A percentile compares a stretch with the other conserved stretches of the same genome.
These are phyloP conservation scores for Troglohyphantes excavatus DNA, from an alignment of 2,888 invertebrate genomes.

Conservation along the genomic window DNA sequence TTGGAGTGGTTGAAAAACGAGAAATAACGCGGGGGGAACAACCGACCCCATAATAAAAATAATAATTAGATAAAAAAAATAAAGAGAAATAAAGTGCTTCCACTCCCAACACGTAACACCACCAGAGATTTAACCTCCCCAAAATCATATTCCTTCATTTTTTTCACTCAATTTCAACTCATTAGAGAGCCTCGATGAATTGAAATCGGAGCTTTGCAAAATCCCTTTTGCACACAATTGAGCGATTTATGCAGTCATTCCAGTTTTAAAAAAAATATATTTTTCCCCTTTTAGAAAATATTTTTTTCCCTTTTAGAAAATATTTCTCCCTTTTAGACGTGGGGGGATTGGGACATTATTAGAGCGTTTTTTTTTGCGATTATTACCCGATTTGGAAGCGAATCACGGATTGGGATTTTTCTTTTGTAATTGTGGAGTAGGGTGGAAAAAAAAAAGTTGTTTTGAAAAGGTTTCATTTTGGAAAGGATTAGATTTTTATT, in stretches of 20 bases:
- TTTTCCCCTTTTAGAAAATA: not conserved
- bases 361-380: slow-evolving; percentile 6
- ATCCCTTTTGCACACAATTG: not conserved
- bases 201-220: slow-evolving; percentile 23
- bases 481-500: too few relatives aligned
- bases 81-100: not conserved
- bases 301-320: not conserved
- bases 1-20: not conserved
- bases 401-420: not conserved
- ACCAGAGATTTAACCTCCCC: slow-evolving; percentile 30
- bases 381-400: slow-evolving; percentile 25
- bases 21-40: slow-evolving; percentile 9
- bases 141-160: slow-evolving; percentile 37
- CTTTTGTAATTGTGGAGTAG: too few relatives aligned
- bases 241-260: not conserved
- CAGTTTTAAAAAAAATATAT: not conserved
- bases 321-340: too few relatives aligned
- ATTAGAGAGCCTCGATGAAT: slow-evolving; percentile 61
- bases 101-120: not conserved
- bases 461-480: too few relatives aligned
- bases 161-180: slow-evolving; percentile 54
- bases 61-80: slow-evolving; percentile 12
- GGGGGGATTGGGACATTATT: not conserved
- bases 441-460: too few relatives aligned
- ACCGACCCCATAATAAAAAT: not conserved